Conservation (phyloP, 1,140 invertebrate species). For the Diorhabda sublineata region DNA sequence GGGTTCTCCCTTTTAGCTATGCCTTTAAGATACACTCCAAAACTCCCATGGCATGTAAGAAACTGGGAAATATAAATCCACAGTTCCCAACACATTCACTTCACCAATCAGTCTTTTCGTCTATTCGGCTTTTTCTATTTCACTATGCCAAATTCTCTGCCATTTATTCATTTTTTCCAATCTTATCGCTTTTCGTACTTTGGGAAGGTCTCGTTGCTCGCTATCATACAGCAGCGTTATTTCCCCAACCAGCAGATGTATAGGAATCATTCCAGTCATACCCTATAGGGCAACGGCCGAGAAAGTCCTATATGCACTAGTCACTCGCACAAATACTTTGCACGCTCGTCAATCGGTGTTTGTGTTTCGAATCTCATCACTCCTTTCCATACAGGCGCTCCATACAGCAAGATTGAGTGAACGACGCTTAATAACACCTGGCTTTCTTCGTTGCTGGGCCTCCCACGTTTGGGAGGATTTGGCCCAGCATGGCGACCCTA, state of each 20-base stretch:
- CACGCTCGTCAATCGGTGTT: constrained; percentile 16
- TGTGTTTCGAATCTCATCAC: constrained; percentile 13
- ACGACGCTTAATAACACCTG: constrained; percentile 17
- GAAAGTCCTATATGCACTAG: constrained; percentile 26
- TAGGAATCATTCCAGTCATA: constrained; percentile 23
- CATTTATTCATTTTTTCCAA: no score
- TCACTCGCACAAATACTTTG: constrained; percentile 16
- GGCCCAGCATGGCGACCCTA: constrained; percentile 3
- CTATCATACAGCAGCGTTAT: constrained; percentile 7
- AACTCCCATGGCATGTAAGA: no score
- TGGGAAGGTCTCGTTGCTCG: no score
- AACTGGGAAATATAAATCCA: no score
- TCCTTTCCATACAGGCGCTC: constrained; percentile 23
- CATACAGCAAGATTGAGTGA: constrained; percentile 25
- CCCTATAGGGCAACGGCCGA: constrained; percentile 26
- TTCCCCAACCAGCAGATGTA: constrained; percentile 27
- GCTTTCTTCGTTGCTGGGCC: constrained; percentile 24
- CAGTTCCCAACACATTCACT: no score
- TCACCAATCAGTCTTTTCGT: no score
- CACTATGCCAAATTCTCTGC: no score
- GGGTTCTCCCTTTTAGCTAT: no score
- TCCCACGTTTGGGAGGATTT: constrained; percentile 25
- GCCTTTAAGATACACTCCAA: no score
- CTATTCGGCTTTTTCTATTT: no score
- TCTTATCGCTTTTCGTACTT: no score